Evolutionary conservation across 2,113 vertebrate species (phyloP).

Genomic region (Corythoichthys haematopterus): DNA sequence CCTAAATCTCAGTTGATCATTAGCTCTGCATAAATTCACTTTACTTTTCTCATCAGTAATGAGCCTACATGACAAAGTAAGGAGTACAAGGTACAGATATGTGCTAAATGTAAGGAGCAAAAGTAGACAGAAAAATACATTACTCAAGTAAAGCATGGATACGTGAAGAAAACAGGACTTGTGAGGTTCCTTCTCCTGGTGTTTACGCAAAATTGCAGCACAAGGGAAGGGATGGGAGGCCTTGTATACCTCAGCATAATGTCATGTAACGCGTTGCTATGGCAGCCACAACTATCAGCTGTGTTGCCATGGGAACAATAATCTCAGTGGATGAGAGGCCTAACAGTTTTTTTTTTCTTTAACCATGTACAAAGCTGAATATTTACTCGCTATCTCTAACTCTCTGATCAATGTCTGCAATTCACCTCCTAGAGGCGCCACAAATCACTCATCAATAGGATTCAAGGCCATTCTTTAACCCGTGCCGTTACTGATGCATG

Average conservation of each 20-base stretch:
- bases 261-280: conserved; percentile 69
- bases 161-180: not conserved
- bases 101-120: not conserved
- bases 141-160: not conserved
- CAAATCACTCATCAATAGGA: conserved; percentile 43
- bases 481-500: conserved; percentile 25
- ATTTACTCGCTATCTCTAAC: conserved; percentile 56
- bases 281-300: conserved; percentile 71
- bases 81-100: not conserved
- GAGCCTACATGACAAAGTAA: not conserved
- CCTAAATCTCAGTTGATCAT: no score
- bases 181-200: not conserved
- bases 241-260: conserved; percentile 26
- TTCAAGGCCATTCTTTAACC: conserved; percentile 46
- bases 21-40: no score
- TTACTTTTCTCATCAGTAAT: no score
- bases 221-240: not conserved
- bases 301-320: conserved; percentile 75
- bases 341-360: not conserved
- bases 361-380: conserved; percentile 26
- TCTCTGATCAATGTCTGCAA: conserved; percentile 48
- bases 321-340: conserved; percentile 57
- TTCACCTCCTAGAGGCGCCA: conserved; percentile 26
- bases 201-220: conserved; percentile 1
- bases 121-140: not conserved